phyloP scores from a whole-genome alignment of 2,113 vertebrate species.

The Gobius niger region DNA sequence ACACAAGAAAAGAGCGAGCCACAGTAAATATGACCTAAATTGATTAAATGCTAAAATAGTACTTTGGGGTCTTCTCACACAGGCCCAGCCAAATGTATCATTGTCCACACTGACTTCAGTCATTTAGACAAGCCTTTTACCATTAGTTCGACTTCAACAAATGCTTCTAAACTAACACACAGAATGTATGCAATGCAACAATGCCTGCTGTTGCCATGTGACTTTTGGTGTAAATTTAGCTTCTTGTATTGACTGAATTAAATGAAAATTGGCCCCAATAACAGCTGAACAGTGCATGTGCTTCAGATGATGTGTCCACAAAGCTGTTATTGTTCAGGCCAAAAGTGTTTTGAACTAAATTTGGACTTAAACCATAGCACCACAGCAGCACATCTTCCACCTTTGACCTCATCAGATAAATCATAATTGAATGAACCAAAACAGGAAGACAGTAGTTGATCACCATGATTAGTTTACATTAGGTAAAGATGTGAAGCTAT shows the following conservation, averaged over 20 bases:
- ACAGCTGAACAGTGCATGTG: not conserved
- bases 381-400: slow-evolving; percentile 48
- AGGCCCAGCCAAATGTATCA: slow-evolving; percentile 11
- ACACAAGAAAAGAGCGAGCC: slow-evolving; percentile 17
- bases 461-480: not conserved
- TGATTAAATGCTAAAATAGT: slow-evolving; percentile 33
- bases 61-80: not conserved
- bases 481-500: not conserved
- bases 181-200: not conserved
- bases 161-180: not conserved
- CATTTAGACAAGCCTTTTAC: slow-evolving; percentile 22
- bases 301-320: not conserved
- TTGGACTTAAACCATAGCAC: slow-evolving; percentile 49
- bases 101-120: slow-evolving; percentile 16
- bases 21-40: slow-evolving; percentile 40
- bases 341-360: slow-evolving; percentile 42
- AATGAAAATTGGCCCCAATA: slow-evolving; percentile 18
- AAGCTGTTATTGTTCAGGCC: slow-evolving; percentile 15
- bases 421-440: slow-evolving; percentile 2
- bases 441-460: not conserved
- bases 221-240: slow-evolving; percentile 10
- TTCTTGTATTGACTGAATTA: slow-evolving; percentile 3
- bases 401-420: slow-evolving; percentile 35
- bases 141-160: not conserved
- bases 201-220: slow-evolving; percentile 1